phyloP scores from a whole-genome alignment of 1,140 invertebrate genomes.

The Acyrthosiphon pisum region DNA sequence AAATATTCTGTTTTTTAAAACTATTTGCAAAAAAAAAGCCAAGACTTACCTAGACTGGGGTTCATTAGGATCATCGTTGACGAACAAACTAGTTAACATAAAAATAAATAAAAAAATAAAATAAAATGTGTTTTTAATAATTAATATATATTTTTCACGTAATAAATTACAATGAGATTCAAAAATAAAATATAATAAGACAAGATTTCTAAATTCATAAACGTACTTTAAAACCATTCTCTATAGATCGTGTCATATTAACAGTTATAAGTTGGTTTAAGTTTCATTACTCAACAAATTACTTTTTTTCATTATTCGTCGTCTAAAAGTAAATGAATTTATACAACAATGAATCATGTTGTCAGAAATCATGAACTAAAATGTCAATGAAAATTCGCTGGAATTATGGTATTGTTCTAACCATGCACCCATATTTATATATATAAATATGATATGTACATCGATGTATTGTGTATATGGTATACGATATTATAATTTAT shows the following conservation, averaged over 20 bases:
- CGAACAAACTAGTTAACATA: conserved; percentile 6
- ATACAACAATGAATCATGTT: neutral
- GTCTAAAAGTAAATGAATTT: neutral
- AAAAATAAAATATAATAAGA: neutral
- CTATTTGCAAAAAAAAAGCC: neutral
- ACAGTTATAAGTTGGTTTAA: neutral
- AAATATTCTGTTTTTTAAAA: neutral
- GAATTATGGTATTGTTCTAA: neutral
- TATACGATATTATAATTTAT: neutral
- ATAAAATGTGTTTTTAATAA: neutral
- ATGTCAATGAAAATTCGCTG: neutral
- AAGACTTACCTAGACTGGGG: neutral
- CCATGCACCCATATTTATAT: neutral
- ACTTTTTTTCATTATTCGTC: neutral
- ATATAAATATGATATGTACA: neutral
- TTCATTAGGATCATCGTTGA: neutral
- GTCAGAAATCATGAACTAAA: neutral
- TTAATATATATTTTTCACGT: neutral
- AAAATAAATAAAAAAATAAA: neutral
- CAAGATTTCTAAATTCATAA: neutral
- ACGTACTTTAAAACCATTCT: neutral
- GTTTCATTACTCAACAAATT: neutral
- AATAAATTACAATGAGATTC: neutral
- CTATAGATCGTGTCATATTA: neutral
- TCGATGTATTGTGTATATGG: neutral